phyloP scores from a whole-genome alignment of 1,140 invertebrate species.

The Drosophila chauvacae region DNA sequence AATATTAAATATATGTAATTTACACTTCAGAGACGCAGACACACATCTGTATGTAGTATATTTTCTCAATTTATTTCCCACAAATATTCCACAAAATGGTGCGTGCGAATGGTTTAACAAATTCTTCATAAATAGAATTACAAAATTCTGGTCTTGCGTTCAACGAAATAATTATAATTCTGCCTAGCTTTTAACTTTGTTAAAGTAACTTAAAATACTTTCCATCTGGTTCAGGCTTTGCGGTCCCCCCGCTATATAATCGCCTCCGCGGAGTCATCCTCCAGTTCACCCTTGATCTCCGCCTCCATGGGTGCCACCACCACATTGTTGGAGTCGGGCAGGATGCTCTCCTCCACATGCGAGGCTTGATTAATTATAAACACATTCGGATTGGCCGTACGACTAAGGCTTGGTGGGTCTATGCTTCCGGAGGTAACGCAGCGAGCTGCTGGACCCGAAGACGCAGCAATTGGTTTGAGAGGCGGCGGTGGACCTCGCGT shows the following conservation, averaged over 20 bases:
- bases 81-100: conserved; percentile 13
- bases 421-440: too few relatives aligned
- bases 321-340: conserved; percentile 45
- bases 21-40: neutral
- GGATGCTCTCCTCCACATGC: conserved; percentile 58
- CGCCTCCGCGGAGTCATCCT: conserved; percentile 43
- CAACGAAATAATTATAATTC: conserved; percentile 32
- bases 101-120: conserved; percentile 25
- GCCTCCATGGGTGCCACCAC: conserved; percentile 10
- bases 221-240: conserved; percentile 1
- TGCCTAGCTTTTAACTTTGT: conserved; percentile 21
- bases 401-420: neutral
- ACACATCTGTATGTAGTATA: neutral
- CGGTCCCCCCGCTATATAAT: conserved; percentile 20
- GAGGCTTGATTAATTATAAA: conserved; percentile 56
- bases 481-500: neutral
- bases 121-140: conserved; percentile 34
- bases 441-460: too few relatives aligned
- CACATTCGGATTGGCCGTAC: conserved; percentile 25
- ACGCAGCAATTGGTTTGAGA: neutral
- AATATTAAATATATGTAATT: conserved; percentile 1
- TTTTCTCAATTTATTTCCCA: conserved; percentile 10
- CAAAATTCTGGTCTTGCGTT: conserved; percentile 29
- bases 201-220: conserved; percentile 77
- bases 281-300: conserved; percentile 66